Evolutionary conservation across 2,888 invertebrate species (phyloP), one percentile per base, ranked within the genome.

Genomic region (Apamea anceps): DNA sequence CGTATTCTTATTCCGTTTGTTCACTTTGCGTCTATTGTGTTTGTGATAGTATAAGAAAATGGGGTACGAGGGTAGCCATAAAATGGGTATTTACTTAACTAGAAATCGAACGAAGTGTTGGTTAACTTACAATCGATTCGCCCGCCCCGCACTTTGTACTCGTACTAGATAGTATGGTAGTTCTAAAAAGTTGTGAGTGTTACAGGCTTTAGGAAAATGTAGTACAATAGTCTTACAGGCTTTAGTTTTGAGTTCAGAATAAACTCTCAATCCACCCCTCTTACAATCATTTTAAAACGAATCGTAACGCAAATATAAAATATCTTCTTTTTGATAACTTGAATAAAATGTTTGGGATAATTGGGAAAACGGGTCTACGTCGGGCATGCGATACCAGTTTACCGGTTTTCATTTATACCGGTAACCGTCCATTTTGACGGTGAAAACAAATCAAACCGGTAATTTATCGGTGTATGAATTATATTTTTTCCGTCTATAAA

Each of bases 31-130:
- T 86, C 76, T 76, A 77, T 85, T 88, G 85, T 88, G 79, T 80
- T 86, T 76, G 76, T 79, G 72, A 81, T 81, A 80, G 81, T 68
- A 80, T 67, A 89, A 72, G 71, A 72, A 88, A 87, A 82, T 83
- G 66, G 71, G 77, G 75, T 80, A 84, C 72, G 62, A 80, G 72
- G 77, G 72, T 82, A 65, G 63, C 82, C 71, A 77, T 89, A 84
- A 89, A 87, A 77, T 85, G 74, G 70, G 73, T 73, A 71, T 83
- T 85, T 85, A 81, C 80, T 81, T 80, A 82, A 79, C 72, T 81
- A 84, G 86, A 85, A 85, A 84, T 79, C 71, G 79, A 80, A 77
- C 72, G 63, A 83, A 84, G 75, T 85, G 78, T 75, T 76, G 80
- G 72, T 79, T 77, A 80, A 83, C 77, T 82, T 79, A 72, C 77